Conservation (phyloP, 2,888 invertebrate genomes). For the Boloria euphrosyne region DNA sequence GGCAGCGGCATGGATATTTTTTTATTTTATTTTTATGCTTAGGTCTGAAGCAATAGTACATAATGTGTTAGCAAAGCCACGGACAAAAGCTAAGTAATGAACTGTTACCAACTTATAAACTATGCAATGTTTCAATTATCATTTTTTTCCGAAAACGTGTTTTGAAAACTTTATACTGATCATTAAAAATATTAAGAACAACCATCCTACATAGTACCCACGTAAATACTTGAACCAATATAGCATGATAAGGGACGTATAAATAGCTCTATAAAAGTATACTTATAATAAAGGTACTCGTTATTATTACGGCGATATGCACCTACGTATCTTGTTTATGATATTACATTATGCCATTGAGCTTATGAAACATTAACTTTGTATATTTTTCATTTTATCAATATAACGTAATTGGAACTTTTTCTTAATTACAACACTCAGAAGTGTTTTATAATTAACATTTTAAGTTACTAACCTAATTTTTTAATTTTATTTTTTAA, state of each 20-base stretch:
- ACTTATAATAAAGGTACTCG: slow-evolving; percentile 29
- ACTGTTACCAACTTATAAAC: no score
- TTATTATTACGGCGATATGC: slow-evolving; percentile 30
- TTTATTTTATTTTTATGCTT: no score
- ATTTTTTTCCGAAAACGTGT: no score
- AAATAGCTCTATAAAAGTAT: slow-evolving; percentile 35
- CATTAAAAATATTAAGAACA: slow-evolving; percentile 1
- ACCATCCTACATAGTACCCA: background rate
- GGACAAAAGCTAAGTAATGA: no score
- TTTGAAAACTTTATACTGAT: background rate
- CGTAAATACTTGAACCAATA: slow-evolving; percentile 26
- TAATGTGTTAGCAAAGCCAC: no score
- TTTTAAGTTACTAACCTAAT: slow-evolving; percentile 1
- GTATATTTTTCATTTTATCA: slow-evolving; percentile 10
- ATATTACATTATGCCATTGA: slow-evolving; percentile 17
- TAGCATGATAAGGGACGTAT: slow-evolving; percentile 29
- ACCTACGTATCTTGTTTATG: slow-evolving; percentile 29
- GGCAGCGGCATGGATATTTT: no score
- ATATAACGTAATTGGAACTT: background rate
- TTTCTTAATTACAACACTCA: slow-evolving; percentile 9
- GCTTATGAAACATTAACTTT: slow-evolving; percentile 2
- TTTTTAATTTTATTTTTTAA: no score
- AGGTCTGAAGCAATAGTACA: no score
- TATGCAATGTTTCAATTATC: no score
- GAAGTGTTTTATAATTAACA: no score